phyloP scores from a whole-genome alignment of 2,113 vertebrate species.

The Podilymbus podiceps region DNA sequence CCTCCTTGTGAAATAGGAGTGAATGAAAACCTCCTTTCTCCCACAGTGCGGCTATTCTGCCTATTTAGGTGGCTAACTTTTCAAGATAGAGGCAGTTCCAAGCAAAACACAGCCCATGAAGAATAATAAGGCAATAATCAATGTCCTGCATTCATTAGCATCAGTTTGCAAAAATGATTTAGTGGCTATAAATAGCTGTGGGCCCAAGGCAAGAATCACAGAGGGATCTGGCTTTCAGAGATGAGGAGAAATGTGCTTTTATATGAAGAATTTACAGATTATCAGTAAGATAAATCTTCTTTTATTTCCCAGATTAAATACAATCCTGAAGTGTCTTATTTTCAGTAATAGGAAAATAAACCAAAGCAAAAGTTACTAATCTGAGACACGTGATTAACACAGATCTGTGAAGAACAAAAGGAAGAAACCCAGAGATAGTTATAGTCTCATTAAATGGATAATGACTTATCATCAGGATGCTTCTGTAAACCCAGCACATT shows the following conservation, averaged over 20 bases:
- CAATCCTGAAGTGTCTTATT: not conserved
- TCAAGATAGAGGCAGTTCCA: not conserved
- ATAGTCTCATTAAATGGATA: not conserved
- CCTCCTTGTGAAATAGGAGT: not conserved
- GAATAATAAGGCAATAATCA: not conserved
- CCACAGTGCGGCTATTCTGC: not conserved
- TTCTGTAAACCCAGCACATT: not conserved
- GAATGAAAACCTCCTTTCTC: not conserved
- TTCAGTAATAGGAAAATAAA: not conserved
- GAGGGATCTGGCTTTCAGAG: not conserved
- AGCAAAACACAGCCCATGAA: not conserved
- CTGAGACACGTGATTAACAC: not conserved
- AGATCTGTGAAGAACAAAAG: not conserved
- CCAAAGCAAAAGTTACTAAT: not conserved
- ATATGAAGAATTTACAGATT: not conserved
- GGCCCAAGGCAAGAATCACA: not conserved
- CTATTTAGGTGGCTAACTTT: not conserved
- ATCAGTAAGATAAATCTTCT: not conserved
- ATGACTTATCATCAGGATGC: not conserved
- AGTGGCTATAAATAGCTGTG: not conserved
- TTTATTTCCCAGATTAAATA: not conserved
- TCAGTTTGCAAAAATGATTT: not conserved
- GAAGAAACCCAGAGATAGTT: not conserved
- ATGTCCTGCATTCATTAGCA: not conserved
- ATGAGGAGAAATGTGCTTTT: not conserved